These are phyloP conservation scores for Bombus pascuorum DNA, from an alignment of 1,140 invertebrate species.

Conservation along the genomic window DNA sequence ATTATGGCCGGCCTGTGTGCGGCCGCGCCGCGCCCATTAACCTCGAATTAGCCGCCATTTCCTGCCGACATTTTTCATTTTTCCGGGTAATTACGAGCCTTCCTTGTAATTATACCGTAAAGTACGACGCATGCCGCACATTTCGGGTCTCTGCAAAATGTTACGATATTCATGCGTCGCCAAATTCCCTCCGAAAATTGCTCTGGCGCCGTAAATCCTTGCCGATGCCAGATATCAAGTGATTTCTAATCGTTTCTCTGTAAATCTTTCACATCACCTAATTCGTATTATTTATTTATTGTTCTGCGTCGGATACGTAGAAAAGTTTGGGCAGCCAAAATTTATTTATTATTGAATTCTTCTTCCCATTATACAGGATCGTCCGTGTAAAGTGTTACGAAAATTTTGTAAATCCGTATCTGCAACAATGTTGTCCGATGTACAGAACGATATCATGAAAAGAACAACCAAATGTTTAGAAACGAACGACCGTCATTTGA, in stretches of 20 bases:
- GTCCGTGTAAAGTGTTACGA: no score
- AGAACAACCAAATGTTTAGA: no score
- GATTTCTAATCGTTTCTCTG: neutral
- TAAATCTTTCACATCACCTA: neutral
- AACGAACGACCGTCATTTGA: no score
- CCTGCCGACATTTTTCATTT: slow-evolving; percentile 43
- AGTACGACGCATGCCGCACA: slow-evolving; percentile 10
- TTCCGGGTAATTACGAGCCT: slow-evolving; percentile 39
- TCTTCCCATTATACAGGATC: no score
- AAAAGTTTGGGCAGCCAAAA: no score
- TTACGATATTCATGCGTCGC: neutral
- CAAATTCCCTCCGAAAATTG: neutral
- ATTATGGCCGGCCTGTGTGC: slow-evolving; percentile 27
- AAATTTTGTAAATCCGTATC: no score
- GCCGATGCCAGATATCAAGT: neutral
- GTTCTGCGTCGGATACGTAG: neutral
- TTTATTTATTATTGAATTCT: no score
- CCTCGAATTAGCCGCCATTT: slow-evolving; percentile 47
- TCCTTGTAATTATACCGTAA: slow-evolving; percentile 23
- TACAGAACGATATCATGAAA: no score
- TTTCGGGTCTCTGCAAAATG: neutral
- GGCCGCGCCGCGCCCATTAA: slow-evolving; percentile 23
- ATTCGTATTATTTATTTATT: neutral
- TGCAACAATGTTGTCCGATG: no score
- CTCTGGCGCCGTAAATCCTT: neutral